Base-by-base conservation (phyloP, 2,113 vertebrate species). In the Ammospiza nelsoni region DNA sequence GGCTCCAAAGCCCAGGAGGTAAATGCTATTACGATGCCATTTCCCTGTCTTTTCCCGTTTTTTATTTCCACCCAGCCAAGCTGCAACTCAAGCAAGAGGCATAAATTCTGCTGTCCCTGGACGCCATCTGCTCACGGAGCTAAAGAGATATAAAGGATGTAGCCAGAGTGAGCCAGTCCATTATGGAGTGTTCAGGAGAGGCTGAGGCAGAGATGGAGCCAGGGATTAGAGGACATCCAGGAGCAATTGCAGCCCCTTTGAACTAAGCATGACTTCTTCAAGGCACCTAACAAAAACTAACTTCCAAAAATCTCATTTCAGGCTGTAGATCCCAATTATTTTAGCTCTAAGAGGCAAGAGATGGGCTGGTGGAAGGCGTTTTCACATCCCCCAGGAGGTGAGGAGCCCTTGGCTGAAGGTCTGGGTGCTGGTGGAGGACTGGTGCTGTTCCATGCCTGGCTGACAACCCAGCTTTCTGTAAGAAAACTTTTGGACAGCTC, bases 81-180 rank as follows among this genome's bases (percentile, higher is more conserved):
- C 84, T 88, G 85, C 95, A 96, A 33, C 74, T 94, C 21, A 39
- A 92, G 85, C 84, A 89, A 86, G 82, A 27, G 68, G 84, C 83
- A 95, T 92, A 96, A 97, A 96, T 95, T 84, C 80, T 94, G 73
- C 91, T 79, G 88, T 92, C 95, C 94, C 92, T 91, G 0, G 62
- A 22, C 75, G 96, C 86, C 92, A 89, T 94, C 94, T 96, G 87
- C 87, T 94, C 74, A 8, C 27, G 8, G 92, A 94, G 82, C 77
- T 94, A 73, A 89, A 91, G 74, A 83, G 89, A 83, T 57, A 85
- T 79, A 89, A 95, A 94, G 63, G 54, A 87, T 79, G 85, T 57
- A 48, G 74, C 39, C 51, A 61, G 90, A 87, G 92, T 5, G 84
- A 95, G 89, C 73, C 89, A 78, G 86, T 89, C 89, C 89, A 75